Base-by-base conservation (phyloP, 2,797 vertebrate species). In the Taenioides sp. region DNA sequence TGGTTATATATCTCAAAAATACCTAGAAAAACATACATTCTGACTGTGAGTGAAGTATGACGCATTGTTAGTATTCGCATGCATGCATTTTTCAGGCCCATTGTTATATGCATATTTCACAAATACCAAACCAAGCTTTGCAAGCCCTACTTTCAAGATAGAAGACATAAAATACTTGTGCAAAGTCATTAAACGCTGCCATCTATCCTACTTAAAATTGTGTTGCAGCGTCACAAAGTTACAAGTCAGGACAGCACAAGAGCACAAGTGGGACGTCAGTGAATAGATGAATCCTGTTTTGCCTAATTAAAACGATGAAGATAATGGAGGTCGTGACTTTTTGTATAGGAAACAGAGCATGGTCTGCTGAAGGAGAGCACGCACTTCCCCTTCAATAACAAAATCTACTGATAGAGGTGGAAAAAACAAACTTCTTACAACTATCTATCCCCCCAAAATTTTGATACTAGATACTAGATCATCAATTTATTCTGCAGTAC, bases 281-380 rank as follows among this genome's bases (percentile, higher is more conserved):
- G 34, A 78, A 68, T 49, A 75, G 63, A 86, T 84, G 72, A 80
- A 86, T 86, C 50, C 50, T 49, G 69, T 80, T 87, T 80, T 49
- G 50, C 58, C 70, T 84, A 83, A 91, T 87, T 89, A 78, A 74
- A 73, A 59, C 74, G 77, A 61, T 82, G 58, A 75, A 64, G 76
- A 79, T 83, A 84, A 87, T 81, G 77, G 78, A 86, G 85, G 86
- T 84, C 81, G 78, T 76, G 60, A 66, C 66, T 80, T 80, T 77
- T 81, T 87, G 82, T 84, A 71, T 64, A 67, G 74, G 73, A 87
- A 88, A 83, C 65, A 70, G 79, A 85, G 82, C 84, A 72, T 84
- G 75, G 70, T 70, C 72, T 81, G 71, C 69, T 61, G 78, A 61
- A 18, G 17, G 59, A 82, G 68, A 74, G 69, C 59, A 79, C 69